A percentile compares a stretch with the other conserved stretches of the same genome.
Evolutionary conservation across 2,113 vertebrate genomes (phyloP).

Genomic region (Lampris incognitus): DNA sequence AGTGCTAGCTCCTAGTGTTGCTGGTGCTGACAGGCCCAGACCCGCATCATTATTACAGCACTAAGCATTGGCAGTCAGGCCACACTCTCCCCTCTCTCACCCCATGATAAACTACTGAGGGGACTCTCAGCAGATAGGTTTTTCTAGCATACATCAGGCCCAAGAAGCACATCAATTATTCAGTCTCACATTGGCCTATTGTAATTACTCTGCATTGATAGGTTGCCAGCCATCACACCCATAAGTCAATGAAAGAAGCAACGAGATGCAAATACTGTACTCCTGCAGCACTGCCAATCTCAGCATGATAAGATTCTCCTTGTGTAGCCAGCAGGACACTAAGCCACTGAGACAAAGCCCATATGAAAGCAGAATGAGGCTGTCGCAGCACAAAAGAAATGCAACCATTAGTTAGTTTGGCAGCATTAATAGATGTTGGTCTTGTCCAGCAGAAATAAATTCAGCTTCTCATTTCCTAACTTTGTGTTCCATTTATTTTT

Average conservation of each 20-base stretch:
- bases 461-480: constrained; percentile 31
- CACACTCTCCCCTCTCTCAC: constrained; percentile 59
- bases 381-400: constrained; percentile 7
- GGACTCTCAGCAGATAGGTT: constrained; percentile 73
- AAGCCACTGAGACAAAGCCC: constrained; percentile 39
- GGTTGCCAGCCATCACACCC: constrained; percentile 72
- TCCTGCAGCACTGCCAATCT: constrained; percentile 57
- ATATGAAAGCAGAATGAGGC: constrained; percentile 8
- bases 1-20: constrained; percentile 63
- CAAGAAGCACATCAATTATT: constrained; percentile 83
- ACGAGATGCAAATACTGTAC: constrained; percentile 72
- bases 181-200: constrained; percentile 76
- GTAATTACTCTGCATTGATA: constrained; percentile 84
- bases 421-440: constrained; percentile 19
- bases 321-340: constrained; percentile 44
- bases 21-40: constrained; percentile 63
- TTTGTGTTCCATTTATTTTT: constrained; percentile 38
- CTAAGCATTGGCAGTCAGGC: constrained; percentile 76
- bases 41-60: constrained; percentile 73
- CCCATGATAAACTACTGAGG: constrained; percentile 77
- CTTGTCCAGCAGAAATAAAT: constrained; percentile 35
- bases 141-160: constrained; percentile 81
- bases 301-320: constrained; percentile 71
- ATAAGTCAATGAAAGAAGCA: constrained; percentile 80
- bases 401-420: background rate